Percentiles rank a stretch among this genome's conserved stretches.
phyloP scores from a whole-genome alignment of 2,113 vertebrate genomes.

The Hiodon alosoides region DNA sequence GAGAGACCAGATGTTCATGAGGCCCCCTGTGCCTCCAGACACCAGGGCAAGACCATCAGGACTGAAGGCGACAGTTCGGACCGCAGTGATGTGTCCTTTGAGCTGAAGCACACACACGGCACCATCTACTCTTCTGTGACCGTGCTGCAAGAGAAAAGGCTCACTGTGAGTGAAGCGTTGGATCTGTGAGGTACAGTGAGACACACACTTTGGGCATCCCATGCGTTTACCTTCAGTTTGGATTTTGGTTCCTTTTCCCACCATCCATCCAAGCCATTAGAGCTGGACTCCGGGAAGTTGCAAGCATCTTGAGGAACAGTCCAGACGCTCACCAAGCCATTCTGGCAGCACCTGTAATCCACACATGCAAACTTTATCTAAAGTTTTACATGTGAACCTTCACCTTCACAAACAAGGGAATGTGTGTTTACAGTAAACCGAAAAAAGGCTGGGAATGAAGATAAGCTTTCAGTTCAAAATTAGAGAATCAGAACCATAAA shows the following conservation, averaged over 20 bases:
- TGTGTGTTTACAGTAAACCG: background rate
- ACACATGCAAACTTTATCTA: conserved; percentile 15
- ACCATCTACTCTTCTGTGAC: conserved; percentile 56
- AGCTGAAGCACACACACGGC: conserved; percentile 79
- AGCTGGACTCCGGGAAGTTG: conserved; percentile 57
- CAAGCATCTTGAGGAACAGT: conserved; percentile 74
- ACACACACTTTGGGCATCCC: too few relatives aligned
- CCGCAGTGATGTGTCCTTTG: conserved; percentile 88
- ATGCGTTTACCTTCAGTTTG: conserved; percentile 43
- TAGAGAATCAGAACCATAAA: background rate
- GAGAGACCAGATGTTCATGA: conserved; percentile 96
- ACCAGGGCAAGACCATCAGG: conserved; percentile 84
- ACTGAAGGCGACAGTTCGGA: conserved; percentile 83
- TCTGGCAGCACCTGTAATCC: conserved; percentile 85
- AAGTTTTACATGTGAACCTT: background rate
- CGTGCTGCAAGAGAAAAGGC: conserved; percentile 53
- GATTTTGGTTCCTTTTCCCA: conserved; percentile 74
- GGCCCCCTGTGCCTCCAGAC: conserved; percentile 88
- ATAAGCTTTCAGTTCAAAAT: background rate
- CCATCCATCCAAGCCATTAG: conserved; percentile 70
- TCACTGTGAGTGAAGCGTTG: background rate
- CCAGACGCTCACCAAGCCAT: conserved; percentile 90
- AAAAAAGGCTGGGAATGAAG: background rate
- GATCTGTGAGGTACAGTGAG: background rate
- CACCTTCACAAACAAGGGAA: background rate